Conservation (phyloP, 2,888 invertebrate genomes). For the Agrypnus murinus region DNA sequence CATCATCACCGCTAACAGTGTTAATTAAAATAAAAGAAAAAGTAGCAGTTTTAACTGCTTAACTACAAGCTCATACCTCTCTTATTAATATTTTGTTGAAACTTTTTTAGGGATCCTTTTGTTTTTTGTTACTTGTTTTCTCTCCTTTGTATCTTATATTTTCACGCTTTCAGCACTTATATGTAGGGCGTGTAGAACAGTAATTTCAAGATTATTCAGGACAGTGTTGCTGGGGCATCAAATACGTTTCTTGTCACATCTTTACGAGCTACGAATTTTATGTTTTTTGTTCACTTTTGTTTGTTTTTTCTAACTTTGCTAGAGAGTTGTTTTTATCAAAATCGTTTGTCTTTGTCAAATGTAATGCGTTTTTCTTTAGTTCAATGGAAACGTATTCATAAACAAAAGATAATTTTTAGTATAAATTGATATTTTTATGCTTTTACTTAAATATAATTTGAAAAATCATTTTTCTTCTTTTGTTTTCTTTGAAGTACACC, state of each 20-base stretch:
- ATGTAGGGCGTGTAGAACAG: constrained; percentile 15
- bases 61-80: too few species aligned
- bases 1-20: too few species aligned
- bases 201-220: constrained; percentile 30
- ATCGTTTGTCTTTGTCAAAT: neutral
- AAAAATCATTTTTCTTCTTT: too few species aligned
- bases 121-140: constrained; percentile 11
- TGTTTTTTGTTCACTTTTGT: constrained; percentile 16
- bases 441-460: too few species aligned
- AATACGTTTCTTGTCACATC: constrained; percentile 29
- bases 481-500: too few species aligned
- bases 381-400: neutral
- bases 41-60: too few species aligned
- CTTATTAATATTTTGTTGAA: too few species aligned
- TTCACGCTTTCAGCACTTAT: constrained; percentile 7
- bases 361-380: neutral
- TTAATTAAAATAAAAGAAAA: too few species aligned
- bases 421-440: too few species aligned
- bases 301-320: neutral
- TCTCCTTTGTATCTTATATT: constrained; percentile 6
- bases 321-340: neutral
- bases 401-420: too few species aligned
- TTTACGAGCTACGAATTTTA: constrained; percentile 25
- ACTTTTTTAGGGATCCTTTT: neutral
- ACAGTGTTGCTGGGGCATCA: constrained; percentile 18